Percentiles rank a stretch among this genome's conserved stretches.
phyloP scores from a whole-genome alignment of 2,113 vertebrate species.

The Lophius piscatorius region DNA sequence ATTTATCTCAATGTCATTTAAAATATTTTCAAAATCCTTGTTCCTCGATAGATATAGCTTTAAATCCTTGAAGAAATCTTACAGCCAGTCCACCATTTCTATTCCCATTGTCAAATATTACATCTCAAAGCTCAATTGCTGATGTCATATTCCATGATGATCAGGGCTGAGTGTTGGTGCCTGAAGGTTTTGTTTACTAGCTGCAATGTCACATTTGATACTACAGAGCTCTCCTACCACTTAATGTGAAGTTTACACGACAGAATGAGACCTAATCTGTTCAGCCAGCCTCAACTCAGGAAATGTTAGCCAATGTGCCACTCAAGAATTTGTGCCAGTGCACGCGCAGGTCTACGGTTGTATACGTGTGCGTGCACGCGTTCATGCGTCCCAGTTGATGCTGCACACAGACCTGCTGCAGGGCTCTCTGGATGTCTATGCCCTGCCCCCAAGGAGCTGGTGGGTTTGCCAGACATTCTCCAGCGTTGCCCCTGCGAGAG shows the following conservation, averaged over 20 bases:
- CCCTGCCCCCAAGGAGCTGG: slow-evolving; percentile 98
- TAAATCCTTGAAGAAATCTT: slow-evolving; percentile 15
- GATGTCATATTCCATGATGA: slow-evolving; percentile 77
- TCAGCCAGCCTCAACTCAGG: slow-evolving; percentile 70
- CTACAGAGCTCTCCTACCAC: slow-evolving; percentile 57
- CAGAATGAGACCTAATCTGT: slow-evolving; percentile 78
- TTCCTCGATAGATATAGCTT: not conserved
- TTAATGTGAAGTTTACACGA: slow-evolving; percentile 76
- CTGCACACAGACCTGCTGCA: slow-evolving; percentile 89
- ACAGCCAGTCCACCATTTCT: slow-evolving; percentile 37
- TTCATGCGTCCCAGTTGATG: not conserved
- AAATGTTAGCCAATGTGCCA: slow-evolving; percentile 70
- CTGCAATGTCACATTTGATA: slow-evolving; percentile 77
- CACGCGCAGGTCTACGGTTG: slow-evolving; percentile 12
- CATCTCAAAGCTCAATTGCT: slow-evolving; percentile 74
- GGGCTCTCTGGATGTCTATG: slow-evolving; percentile 96
- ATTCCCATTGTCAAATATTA: slow-evolving; percentile 67
- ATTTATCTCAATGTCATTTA: not conserved
- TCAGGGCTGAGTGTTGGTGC: slow-evolving; percentile 66
- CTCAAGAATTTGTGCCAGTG: slow-evolving; percentile 54
- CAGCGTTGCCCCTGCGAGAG: slow-evolving; percentile 94
- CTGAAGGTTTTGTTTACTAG: slow-evolving; percentile 75
- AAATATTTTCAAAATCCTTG: not conserved
- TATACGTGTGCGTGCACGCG: not conserved
- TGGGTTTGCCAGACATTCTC: slow-evolving; percentile 97